Evolutionary conservation across 2,797 vertebrate species (phyloP).

Genomic region (Eleutherodactylus coqui): DNA sequence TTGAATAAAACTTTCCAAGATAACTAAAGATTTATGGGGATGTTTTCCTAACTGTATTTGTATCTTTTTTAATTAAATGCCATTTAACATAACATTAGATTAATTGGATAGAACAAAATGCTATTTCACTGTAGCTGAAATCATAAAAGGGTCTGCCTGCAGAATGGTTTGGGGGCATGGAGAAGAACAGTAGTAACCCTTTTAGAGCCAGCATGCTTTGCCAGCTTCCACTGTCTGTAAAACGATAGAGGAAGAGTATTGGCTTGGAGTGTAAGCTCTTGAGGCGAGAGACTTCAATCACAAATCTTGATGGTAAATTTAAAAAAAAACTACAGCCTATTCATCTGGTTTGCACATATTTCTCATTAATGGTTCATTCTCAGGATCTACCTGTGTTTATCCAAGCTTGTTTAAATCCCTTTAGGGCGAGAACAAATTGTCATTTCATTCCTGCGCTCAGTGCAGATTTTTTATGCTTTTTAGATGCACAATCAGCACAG

Average conservation of each 20-base stretch:
- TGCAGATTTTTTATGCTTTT: conserved; percentile 33
- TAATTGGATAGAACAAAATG: conserved; percentile 65
- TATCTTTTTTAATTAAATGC: conserved; percentile 65
- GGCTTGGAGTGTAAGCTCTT: conserved; percentile 42
- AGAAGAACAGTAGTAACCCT: conserved; percentile 23
- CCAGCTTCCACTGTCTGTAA: neutral
- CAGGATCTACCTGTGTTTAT: conserved; percentile 25
- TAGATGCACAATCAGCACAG: conserved; percentile 30
- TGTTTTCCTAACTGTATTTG: conserved; percentile 64
- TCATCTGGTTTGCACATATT: conserved; percentile 3
- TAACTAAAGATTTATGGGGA: conserved; percentile 63
- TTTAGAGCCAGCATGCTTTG: neutral
- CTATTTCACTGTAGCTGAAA: conserved; percentile 64
- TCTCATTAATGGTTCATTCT: conserved; percentile 14
- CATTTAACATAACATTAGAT: conserved; percentile 65
- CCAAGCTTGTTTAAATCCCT: conserved; percentile 32
- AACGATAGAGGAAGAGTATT: neutral
- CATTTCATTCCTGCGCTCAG: conserved; percentile 19
- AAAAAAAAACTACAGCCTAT: neutral
- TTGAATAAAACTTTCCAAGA: conserved; percentile 65
- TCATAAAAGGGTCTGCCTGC: conserved; percentile 58
- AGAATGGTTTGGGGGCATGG: conserved; percentile 57
- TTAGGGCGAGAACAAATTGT: conserved; percentile 28
- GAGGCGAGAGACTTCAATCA: neutral
- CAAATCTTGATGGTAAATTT: neutral